Base-by-base conservation (phyloP, 2,888 invertebrate genomes). In the Ametastegia equiseti region DNA sequence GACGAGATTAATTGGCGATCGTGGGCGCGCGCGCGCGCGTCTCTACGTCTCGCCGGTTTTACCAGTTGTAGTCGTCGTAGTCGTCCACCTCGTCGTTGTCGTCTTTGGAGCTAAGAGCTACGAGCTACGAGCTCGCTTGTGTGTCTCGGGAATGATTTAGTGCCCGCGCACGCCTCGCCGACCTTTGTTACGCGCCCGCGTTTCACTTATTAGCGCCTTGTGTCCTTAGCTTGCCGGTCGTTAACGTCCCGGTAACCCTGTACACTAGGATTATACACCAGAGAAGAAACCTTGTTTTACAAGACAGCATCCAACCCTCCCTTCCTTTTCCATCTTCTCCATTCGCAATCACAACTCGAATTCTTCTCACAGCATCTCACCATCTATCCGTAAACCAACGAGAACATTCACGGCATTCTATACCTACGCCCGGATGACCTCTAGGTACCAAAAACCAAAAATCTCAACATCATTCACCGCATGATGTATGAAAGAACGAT, bases 1-100 rank as follows among this genome's bases (percentile, higher is more conserved):
- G 84, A 84, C 82, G 85, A 89, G 90, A 90, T 90, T 90, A 90
- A 90, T 90, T 86, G 89, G 86, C 86, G 88, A 90, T 90, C 88
- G 89, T 88, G 87, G 86, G 86, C 85, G 88, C 78, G 78, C 60
- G 78, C 78, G 60, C 42, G 60, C n/a, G n/a, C 71, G 71, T 45
- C 78, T 57, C 78, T 15, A 45, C 78, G 57, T 60, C 75, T 75
- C 75, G 75, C 78, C 78, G 60, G 36, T 60, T 42, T n/a, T n/a
- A 23, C 57, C 42, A 19, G 60, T 50, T 54, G 39, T 71, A n/a
- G n/a, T n/a, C n/a, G n/a, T n/a, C n/a, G n/a, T n/a, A n/a, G n/a
- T n/a, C n/a, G n/a, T n/a, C n/a, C n/a, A n/a, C n/a, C n/a, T n/a
- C n/a, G n/a, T n/a, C n/a, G n/a, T n/a, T 30, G n/a, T 63, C 63